phyloP scores from a whole-genome alignment of 2,113 vertebrate genomes.

The Dasypus novemcinctus region DNA sequence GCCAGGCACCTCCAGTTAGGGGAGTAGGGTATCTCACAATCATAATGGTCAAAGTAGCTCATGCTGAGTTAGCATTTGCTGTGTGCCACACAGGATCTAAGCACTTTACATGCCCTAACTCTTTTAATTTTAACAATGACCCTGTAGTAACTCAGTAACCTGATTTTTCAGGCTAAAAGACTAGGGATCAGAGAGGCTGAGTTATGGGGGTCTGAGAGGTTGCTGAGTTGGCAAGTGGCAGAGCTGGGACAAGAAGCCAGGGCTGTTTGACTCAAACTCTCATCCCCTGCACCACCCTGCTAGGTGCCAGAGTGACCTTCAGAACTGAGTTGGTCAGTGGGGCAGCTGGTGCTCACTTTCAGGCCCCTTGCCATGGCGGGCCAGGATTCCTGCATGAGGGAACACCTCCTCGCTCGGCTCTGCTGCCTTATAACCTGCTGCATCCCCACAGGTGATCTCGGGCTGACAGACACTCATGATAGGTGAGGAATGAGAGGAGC shows the following conservation, averaged over 20 bases:
- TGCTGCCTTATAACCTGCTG: too few relatives aligned
- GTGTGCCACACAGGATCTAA: background rate
- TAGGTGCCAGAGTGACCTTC: background rate
- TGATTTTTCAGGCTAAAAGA: background rate
- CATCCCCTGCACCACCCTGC: background rate
- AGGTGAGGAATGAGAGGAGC: background rate
- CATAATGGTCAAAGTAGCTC: fast-evolving
- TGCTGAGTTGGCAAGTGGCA: background rate
- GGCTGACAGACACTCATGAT: background rate
- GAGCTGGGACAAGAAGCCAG: background rate
- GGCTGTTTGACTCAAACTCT: background rate
- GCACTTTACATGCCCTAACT: background rate
- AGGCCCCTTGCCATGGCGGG: background rate
- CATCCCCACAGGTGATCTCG: background rate
- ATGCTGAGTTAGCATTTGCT: background rate
- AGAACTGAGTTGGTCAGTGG: background rate
- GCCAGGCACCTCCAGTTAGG: background rate
- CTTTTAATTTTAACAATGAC: background rate
- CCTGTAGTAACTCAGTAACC: background rate
- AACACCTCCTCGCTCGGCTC: background rate
- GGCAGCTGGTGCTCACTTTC: background rate
- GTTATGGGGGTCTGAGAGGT: background rate
- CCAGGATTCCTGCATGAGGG: background rate
- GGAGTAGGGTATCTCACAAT: background rate
- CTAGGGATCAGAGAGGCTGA: background rate